Base-by-base conservation (phyloP, 2,113 vertebrate genomes). In the Eulemur macaco region DNA sequence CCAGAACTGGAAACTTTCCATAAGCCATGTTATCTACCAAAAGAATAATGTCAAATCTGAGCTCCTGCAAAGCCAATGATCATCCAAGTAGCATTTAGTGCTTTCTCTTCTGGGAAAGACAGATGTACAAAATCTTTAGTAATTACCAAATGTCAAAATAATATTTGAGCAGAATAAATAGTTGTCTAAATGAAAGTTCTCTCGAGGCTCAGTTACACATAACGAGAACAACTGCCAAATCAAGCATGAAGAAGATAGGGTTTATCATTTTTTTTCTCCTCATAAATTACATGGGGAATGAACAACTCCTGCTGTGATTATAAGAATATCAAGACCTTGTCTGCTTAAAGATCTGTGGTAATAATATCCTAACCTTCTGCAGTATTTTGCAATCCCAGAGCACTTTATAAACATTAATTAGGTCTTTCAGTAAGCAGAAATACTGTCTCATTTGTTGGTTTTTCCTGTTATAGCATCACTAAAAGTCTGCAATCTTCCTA, bases 91-190 rank as follows among this genome's bases (percentile, higher is more conserved):
- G 68, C 52, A 91, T 95, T 95, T 89, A 96, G 58, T 73, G 83
- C 21, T 83, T 80, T 97, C 31, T 96, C 71, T 97, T 95, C 76
- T 93, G 86, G 91, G 82, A 91, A 97, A 95, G 87, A 84, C 84
- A 95, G 84, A 93, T 90, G 89, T 50, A 95, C 68, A 95, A 95
- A 93, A 68, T 85, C 86, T 95, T 96, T 60, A 64, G 63, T 85
- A 88, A 96, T 93, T 88, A 96, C 50, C 64, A 96, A 92, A 92
- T 94, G 97, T 90, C 95, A 96, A 98, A 93, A 96, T 96, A 96
- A 95, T 94, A 91, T 56, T 94, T 93, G 93, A 94, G 91, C 37
- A 90, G 84, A 85, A 97, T 97, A 94, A 97, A 94, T 29, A 89
- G 87, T 82, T 56, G 45, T n/a, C 37, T 90, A 98, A 95, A 97